Conservation (phyloP, 2,888 invertebrate species). For the Odiellus spinosus region DNA sequence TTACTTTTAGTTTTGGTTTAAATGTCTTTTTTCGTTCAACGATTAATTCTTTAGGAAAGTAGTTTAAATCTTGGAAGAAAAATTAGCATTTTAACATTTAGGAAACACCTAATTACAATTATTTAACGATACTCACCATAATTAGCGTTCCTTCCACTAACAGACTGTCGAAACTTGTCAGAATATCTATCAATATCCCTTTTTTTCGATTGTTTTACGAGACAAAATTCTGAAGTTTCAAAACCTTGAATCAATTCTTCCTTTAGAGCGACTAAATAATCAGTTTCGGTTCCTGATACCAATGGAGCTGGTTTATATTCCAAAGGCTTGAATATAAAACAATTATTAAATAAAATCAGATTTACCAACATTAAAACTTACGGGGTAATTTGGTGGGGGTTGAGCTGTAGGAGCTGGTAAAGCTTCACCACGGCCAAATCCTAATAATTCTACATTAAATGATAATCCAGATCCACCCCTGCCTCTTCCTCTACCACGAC, state of each 20-base stretch:
- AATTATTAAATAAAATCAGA: too few species aligned
- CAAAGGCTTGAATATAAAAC: conserved; percentile 21
- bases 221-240: conserved; percentile 27
- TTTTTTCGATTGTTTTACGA: conserved; percentile 23
- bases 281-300: conserved; percentile 24
- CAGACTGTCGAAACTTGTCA: conserved; percentile 30
- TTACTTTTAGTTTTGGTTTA: too few species aligned
- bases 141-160: conserved; percentile 17
- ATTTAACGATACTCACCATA: too few species aligned
- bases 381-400: conserved; percentile 29
- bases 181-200: conserved; percentile 33
- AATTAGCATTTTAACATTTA: too few species aligned
- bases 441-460: conserved; percentile 27
- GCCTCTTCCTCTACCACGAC: conserved; percentile 26
- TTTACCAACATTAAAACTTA: conserved; percentile 20
- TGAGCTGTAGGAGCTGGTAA: conserved; percentile 25
- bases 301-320: conserved; percentile 35
- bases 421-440: conserved; percentile 27
- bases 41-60: too few species aligned
- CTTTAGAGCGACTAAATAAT: conserved; percentile 30
- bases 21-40: too few species aligned
- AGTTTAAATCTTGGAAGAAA: too few species aligned
- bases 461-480: conserved; percentile 25
- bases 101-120: too few species aligned
- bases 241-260: conserved; percentile 29